These are phyloP conservation scores for Clupea harengus DNA, from an alignment of 2,113 vertebrate species.

Conservation along the genomic window DNA sequence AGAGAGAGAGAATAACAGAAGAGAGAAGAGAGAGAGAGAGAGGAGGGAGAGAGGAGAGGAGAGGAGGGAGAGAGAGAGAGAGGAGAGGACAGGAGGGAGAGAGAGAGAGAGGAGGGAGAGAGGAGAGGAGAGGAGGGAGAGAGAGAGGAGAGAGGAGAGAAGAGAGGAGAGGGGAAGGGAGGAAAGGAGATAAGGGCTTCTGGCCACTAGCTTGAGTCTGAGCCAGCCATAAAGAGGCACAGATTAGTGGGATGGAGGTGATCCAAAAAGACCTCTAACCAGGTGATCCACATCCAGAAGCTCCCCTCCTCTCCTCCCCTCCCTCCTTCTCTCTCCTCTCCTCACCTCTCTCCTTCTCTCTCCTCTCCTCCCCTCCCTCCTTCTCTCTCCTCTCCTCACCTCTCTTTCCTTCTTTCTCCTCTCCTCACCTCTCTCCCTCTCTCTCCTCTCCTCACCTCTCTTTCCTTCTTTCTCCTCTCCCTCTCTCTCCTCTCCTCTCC, in stretches of 20 bases:
- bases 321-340: not conserved
- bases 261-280: not conserved
- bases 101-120: not conserved
- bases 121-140: not conserved
- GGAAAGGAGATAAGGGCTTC: not conserved
- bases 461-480: not conserved
- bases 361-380: not conserved
- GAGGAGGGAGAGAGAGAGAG: not conserved
- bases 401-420: not conserved
- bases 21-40: not conserved
- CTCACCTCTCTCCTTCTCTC: not conserved
- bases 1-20: no score
- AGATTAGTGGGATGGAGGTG: not conserved
- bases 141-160: not conserved
- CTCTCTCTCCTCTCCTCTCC: not conserved
- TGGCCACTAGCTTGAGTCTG: not conserved
- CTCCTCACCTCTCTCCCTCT: not conserved
- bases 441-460: not conserved
- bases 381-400: not conserved
- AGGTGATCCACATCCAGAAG: not conserved
- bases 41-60: not conserved
- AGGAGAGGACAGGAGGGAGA: no score
- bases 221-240: not conserved
- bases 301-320: not conserved
- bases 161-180: not conserved